Evolutionary conservation across 2,888 invertebrate genomes (phyloP).

Genomic region (Drosophila silvestris): DNA sequence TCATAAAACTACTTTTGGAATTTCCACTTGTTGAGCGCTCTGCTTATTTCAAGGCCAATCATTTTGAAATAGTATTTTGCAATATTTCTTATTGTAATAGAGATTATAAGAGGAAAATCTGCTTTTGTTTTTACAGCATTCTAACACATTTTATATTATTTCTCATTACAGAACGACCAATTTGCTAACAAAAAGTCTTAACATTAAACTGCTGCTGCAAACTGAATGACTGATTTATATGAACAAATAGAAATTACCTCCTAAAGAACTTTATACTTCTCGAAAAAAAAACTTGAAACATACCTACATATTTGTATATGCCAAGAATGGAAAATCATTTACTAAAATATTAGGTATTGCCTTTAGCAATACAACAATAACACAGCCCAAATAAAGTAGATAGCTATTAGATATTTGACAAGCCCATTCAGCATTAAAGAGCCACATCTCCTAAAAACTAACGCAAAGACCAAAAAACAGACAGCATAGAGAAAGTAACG

Average conservation of each 20-base stretch:
- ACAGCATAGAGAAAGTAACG: conserved; percentile 8
- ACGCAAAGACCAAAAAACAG: conserved; percentile 6
- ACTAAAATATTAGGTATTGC: conserved; percentile 16
- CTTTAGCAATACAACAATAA: background rate
- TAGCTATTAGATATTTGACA: conserved; percentile 24
- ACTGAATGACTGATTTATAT: conserved; percentile 79
- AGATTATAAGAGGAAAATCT: background rate
- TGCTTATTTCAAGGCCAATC: conserved; percentile 34
- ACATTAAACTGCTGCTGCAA: conserved; percentile 66
- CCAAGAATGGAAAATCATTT: conserved; percentile 37
- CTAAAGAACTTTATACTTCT: conserved; percentile 50
- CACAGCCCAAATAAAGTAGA: conserved; percentile 11
- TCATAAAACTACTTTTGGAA: conserved; percentile 17
- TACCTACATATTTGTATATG: conserved; percentile 9
- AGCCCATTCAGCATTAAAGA: conserved; percentile 1
- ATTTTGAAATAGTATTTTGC: background rate
- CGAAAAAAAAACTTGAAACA: conserved; percentile 1
- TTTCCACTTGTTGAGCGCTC: conserved; percentile 52
- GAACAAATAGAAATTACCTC: conserved; percentile 51
- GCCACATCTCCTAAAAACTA: background rate
- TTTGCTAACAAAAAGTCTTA: conserved; percentile 75
- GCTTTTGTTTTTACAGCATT: background rate
- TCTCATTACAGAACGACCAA: conserved; percentile 73
- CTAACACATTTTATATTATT: conserved; percentile 21
- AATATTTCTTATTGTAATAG: background rate